Evolutionary conservation across 2,797 vertebrate species (phyloP).

Genomic region (Microctenopoma lineatum): DNA sequence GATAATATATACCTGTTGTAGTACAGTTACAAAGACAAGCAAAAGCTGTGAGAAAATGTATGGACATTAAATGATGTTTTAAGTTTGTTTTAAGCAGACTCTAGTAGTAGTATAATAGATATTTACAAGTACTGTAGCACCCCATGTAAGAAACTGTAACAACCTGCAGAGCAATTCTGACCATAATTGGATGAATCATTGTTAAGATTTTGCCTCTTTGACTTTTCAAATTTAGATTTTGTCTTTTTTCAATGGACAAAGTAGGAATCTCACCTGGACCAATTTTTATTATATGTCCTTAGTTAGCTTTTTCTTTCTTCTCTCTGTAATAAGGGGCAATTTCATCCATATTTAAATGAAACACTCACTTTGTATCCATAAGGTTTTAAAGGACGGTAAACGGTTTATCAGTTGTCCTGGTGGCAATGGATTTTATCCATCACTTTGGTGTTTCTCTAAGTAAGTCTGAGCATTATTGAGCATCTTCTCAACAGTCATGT

Average conservation of each 20-base stretch:
- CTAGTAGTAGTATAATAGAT: not conserved
- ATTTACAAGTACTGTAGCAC: not conserved
- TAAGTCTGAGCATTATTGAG: not conserved
- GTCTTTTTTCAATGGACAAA: not conserved
- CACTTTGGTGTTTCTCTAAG: not conserved
- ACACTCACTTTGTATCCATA: no score
- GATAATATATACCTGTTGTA: conserved; percentile 19
- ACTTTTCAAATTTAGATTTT: not conserved
- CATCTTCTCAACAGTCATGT: not conserved
- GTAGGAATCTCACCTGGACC: not conserved
- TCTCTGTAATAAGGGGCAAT: not conserved
- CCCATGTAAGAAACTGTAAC: not conserved
- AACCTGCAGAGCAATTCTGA: not conserved
- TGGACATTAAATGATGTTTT: not conserved
- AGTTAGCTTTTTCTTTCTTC: not conserved
- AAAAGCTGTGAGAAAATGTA: conserved; percentile 5
- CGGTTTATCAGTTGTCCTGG: no score
- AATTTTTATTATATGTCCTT: no score
- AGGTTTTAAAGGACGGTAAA: no score
- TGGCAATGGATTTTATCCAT: not conserved
- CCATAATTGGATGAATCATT: conserved; percentile 13
- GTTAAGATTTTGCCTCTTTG: not conserved
- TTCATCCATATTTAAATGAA: no score
- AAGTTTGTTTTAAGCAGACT: conserved; percentile 2
- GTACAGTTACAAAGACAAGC: conserved; percentile 9